These are phyloP conservation scores for Xyrauchen texanus DNA, from an alignment of 2,113 vertebrate species.

Conservation along the genomic window DNA sequence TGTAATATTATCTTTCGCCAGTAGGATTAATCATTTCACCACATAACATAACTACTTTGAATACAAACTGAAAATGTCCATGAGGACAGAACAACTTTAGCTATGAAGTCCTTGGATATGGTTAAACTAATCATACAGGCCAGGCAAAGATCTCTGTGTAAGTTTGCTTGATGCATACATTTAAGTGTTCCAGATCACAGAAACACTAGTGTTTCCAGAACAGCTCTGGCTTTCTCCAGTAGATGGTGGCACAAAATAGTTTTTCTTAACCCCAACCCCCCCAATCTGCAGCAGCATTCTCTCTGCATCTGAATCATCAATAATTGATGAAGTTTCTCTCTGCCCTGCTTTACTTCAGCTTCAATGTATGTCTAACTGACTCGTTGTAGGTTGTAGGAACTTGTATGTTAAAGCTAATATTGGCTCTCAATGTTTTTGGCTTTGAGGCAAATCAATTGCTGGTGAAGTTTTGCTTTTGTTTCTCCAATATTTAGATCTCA, in stretches of 20 bases:
- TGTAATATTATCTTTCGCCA: too few species aligned
- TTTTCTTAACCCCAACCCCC: constrained; percentile 24
- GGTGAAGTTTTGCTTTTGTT: neutral
- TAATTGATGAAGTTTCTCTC: constrained; percentile 70
- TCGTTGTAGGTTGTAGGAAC: constrained; percentile 10
- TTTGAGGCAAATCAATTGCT: neutral
- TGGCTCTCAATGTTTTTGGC: neutral
- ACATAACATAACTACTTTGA: too few species aligned
- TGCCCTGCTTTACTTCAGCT: constrained; percentile 51
- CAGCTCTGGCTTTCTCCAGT: neutral
- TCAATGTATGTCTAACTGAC: constrained; percentile 37
- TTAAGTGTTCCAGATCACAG: neutral
- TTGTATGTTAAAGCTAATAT: constrained; percentile 34
- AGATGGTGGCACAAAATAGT: constrained; percentile 28
- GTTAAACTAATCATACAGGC: too few species aligned
- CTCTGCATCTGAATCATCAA: constrained; percentile 74
- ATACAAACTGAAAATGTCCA: too few species aligned
- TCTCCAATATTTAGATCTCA: too few species aligned
- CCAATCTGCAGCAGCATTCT: constrained; percentile 52
- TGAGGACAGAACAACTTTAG: too few species aligned
- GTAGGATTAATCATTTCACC: too few species aligned
- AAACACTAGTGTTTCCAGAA: constrained; percentile 1
- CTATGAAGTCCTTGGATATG: too few species aligned
- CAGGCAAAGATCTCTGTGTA: too few species aligned
- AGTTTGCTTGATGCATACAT: constrained; percentile 14